Percentiles rank a stretch among this genome's conserved stretches.
These are phyloP conservation scores for Heteronetta atricapilla DNA, from an alignment of 2,113 vertebrate species.

Conservation along the genomic window DNA sequence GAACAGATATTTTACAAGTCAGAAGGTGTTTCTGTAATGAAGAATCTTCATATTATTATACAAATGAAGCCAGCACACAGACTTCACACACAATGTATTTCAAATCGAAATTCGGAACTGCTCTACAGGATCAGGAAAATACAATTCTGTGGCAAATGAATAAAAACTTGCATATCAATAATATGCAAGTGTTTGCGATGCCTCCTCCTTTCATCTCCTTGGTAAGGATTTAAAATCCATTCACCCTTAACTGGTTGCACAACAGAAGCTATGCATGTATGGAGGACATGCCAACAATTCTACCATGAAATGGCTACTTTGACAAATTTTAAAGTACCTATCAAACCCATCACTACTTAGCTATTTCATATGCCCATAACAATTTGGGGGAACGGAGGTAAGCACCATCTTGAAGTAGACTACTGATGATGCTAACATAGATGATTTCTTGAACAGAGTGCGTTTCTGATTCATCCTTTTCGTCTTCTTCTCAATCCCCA, in stretches of 20 bases:
- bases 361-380: background rate
- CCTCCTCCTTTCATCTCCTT: background rate
- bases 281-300: background rate
- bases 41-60: background rate
- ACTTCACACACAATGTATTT: background rate
- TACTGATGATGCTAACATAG: background rate
- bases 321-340: background rate
- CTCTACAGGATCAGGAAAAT: background rate
- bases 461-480: background rate
- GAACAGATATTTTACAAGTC: background rate
- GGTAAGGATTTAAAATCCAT: background rate
- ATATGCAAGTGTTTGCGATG: background rate
- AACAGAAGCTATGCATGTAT: background rate
- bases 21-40: background rate
- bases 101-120: background rate
- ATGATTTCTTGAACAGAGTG: background rate
- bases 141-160: background rate
- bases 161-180: background rate
- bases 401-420: background rate
- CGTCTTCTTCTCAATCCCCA: conserved; percentile 6
- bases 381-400: background rate
- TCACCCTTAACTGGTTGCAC: background rate
- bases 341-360: background rate
- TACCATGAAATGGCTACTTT: background rate
- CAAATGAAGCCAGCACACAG: background rate